phyloP scores from a whole-genome alignment of 2,113 vertebrate genomes.

The Istiophorus platypterus region DNA sequence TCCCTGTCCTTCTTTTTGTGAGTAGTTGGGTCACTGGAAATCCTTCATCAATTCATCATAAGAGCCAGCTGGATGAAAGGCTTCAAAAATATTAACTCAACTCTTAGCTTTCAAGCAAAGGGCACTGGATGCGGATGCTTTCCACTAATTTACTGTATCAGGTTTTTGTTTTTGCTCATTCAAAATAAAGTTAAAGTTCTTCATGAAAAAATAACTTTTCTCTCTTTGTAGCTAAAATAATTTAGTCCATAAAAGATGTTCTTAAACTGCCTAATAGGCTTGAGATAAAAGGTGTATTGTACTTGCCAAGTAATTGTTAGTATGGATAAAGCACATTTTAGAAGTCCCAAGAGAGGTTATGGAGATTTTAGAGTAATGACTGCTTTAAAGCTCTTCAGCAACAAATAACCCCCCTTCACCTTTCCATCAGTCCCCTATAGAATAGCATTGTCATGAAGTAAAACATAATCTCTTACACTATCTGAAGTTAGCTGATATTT shows the following conservation, averaged over 20 bases:
- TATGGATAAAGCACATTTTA: background rate
- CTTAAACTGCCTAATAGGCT: background rate
- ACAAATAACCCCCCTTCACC: constrained; percentile 4
- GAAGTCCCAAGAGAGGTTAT: background rate
- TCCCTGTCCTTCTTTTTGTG: constrained; percentile 37
- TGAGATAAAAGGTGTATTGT: background rate
- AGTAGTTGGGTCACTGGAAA: constrained; percentile 67
- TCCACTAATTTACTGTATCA: constrained; percentile 3
- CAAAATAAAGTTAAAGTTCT: background rate
- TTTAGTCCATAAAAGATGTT: constrained; percentile 1
- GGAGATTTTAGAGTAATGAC: constrained; percentile 39
- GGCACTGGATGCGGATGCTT: constrained; percentile 8
- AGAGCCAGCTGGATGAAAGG: constrained; percentile 52
- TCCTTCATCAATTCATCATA: constrained; percentile 75
- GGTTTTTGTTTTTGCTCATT: constrained; percentile 4
- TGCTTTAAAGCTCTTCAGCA: constrained; percentile 55
- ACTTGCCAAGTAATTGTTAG: background rate
- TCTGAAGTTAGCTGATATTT: background rate
- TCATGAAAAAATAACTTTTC: background rate
- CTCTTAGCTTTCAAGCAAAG: constrained; percentile 22
- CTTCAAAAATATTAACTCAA: constrained; percentile 55
- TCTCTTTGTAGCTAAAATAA: constrained; percentile 1
- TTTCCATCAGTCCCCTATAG: background rate
- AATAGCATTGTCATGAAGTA: background rate
- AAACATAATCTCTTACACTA: background rate